phyloP scores from a whole-genome alignment of 2,888 invertebrate genomes.

The Nyleta sp. region DNA sequence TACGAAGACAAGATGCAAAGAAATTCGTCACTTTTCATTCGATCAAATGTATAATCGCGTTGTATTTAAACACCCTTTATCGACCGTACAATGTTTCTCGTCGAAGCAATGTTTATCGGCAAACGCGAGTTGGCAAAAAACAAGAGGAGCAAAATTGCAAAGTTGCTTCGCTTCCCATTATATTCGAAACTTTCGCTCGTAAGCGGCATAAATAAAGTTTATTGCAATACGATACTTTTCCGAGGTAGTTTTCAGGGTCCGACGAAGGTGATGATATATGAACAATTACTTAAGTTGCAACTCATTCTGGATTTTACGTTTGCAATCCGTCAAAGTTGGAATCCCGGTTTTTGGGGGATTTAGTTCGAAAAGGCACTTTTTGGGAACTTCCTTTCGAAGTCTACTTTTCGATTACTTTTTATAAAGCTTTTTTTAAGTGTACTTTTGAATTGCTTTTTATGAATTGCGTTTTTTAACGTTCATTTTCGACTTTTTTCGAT shows the following conservation, averaged over 20 bases:
- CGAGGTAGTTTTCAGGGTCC: neutral
- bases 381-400: no score
- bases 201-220: conserved; percentile 9
- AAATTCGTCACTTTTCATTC: neutral
- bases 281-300: no score
- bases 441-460: no score
- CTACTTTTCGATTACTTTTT: no score
- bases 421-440: no score
- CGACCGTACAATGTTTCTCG: conserved; percentile 11
- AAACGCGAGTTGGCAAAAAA: neutral
- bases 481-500: no score
- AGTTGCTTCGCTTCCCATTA: conserved; percentile 13
- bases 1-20: neutral
- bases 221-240: neutral
- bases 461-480: no score
- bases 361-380: no score
- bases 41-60: conserved; percentile 1
- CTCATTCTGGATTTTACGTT: no score
- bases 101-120: neutral
- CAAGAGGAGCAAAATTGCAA: neutral
- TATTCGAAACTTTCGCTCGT: conserved; percentile 3
- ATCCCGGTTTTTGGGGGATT: neutral
- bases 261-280: neutral
- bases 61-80: conserved; percentile 20
- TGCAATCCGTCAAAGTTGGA: neutral